Conservation (phyloP, 2,888 invertebrate species). For the Troides aeacus region DNA sequence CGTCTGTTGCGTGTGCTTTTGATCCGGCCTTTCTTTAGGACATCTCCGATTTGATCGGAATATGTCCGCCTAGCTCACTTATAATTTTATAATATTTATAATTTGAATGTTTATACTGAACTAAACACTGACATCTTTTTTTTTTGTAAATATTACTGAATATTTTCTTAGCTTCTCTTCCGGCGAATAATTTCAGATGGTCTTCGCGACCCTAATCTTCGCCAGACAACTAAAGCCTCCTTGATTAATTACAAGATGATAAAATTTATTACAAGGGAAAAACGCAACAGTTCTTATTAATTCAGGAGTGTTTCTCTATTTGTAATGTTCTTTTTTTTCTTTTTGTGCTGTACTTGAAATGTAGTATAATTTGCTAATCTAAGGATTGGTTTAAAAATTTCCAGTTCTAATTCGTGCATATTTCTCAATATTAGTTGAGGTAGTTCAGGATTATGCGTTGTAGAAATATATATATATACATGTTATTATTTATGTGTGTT, state of each 20-base stretch:
- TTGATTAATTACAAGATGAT: constrained; percentile 24
- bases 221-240: constrained; percentile 23
- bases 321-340: not conserved
- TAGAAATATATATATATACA: too few species aligned
- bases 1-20: too few species aligned
- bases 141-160: not conserved
- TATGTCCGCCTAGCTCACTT: too few species aligned
- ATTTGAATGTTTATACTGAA: not conserved
- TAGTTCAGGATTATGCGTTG: too few species aligned
- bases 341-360: not conserved
- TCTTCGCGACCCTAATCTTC: constrained; percentile 21
- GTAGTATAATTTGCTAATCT: not conserved
- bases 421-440: too few species aligned
- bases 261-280: constrained; percentile 20
- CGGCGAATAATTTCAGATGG: constrained; percentile 12
- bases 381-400: too few species aligned
- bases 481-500: too few species aligned
- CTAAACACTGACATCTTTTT: not conserved
- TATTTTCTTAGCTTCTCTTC: not conserved
- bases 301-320: not conserved
- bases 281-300: constrained; percentile 12
- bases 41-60: too few species aligned
- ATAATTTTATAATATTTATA: too few species aligned
- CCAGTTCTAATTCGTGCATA: too few species aligned
- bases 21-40: too few species aligned